phyloP scores from a whole-genome alignment of 2,888 invertebrate species.

The Caradrina clavipalpis region DNA sequence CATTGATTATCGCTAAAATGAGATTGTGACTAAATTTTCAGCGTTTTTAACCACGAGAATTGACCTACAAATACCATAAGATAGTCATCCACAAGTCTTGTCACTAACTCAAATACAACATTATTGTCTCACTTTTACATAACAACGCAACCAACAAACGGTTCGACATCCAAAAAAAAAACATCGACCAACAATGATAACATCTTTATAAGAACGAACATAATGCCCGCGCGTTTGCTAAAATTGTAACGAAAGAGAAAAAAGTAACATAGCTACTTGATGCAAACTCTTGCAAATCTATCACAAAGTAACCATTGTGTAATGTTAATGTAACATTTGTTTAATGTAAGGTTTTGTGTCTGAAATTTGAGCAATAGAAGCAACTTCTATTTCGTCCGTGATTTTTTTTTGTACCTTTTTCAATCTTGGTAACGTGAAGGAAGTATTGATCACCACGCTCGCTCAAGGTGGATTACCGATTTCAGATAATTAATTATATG shows the following conservation, averaged over 20 bases:
- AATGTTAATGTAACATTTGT: conserved; percentile 31
- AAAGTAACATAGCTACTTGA: conserved; percentile 19
- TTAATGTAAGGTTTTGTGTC: conserved; percentile 27
- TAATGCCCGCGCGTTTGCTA: neutral
- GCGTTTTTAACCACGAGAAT: too few relatives aligned
- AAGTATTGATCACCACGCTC: too few relatives aligned
- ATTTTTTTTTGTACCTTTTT: neutral
- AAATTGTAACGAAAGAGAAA: conserved; percentile 34
- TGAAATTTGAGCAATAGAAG: conserved; percentile 27
- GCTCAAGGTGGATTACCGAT: too few relatives aligned
- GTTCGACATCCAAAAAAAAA: neutral
- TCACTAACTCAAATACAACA: conserved; percentile 13
- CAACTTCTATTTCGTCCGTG: conserved; percentile 10
- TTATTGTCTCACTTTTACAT: conserved; percentile 1
- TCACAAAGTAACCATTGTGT: conserved; percentile 31
- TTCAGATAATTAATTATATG: too few relatives aligned
- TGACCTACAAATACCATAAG: neutral
- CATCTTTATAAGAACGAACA: conserved; percentile 17
- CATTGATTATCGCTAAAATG: too few relatives aligned
- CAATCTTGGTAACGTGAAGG: conserved; percentile 12
- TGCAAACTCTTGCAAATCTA: conserved; percentile 45
- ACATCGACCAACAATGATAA: neutral
- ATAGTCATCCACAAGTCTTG: neutral
- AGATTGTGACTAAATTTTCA: too few relatives aligned
- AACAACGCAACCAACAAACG: neutral